Evolutionary conservation across 2,797 vertebrate genomes (phyloP).

Genomic region (Trichosurus vulpecula): DNA sequence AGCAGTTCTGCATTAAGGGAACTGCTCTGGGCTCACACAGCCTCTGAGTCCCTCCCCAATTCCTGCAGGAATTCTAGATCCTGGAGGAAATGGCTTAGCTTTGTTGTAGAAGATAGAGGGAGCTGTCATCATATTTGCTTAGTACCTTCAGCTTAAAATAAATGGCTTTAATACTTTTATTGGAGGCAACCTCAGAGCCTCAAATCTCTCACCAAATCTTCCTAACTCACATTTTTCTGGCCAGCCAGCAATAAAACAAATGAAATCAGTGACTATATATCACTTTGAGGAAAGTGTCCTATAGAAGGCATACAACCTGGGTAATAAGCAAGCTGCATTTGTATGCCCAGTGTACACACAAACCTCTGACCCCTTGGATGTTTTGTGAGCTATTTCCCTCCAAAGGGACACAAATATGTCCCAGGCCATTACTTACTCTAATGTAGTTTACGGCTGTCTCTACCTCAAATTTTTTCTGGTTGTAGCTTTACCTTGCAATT

Average conservation of each 20-base stretch:
- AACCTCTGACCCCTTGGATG: neutral
- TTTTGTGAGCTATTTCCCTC: neutral
- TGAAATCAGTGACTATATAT: constrained; percentile 12
- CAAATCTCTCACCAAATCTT: neutral
- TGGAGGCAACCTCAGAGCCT: constrained; percentile 3
- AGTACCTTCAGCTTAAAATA: constrained; percentile 9
- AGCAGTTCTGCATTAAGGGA: neutral
- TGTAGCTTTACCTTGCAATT: neutral
- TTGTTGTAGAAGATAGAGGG: neutral
- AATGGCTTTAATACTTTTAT: constrained; percentile 17
- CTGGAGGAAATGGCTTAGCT: neutral
- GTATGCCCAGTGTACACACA: neutral
- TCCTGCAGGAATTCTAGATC: neutral
- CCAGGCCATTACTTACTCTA: neutral
- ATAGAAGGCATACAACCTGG: neutral
- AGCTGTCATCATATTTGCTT: constrained; percentile 7
- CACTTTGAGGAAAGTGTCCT: neutral
- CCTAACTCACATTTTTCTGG: neutral
- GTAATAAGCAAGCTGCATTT: neutral
- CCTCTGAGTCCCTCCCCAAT: neutral
- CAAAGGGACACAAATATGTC: neutral
- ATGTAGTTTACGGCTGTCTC: neutral
- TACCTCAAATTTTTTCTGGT: neutral
- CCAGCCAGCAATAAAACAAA: neutral
- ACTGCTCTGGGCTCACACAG: neutral